phyloP scores from a whole-genome alignment of 2,888 invertebrate species.

The Abrostola triplasia region DNA sequence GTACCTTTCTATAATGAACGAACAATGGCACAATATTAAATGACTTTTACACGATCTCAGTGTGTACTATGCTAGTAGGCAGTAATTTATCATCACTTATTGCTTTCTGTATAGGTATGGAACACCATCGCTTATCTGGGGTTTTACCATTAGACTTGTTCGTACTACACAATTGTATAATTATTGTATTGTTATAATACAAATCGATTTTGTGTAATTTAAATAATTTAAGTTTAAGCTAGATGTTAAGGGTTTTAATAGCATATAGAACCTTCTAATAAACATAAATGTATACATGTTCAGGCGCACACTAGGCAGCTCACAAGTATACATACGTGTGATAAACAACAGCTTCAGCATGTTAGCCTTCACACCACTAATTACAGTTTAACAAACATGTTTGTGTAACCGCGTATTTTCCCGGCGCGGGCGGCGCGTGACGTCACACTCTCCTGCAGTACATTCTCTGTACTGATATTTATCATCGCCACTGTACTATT shows the following conservation, averaged over 20 bases:
- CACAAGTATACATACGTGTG: neutral
- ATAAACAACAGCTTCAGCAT: neutral
- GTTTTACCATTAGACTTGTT: conserved; percentile 42
- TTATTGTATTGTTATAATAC: conserved; percentile 21
- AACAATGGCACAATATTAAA: neutral
- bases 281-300: too few relatives aligned
- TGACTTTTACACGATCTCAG: too few relatives aligned
- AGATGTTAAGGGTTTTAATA: too few relatives aligned
- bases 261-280: too few relatives aligned
- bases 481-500: too few relatives aligned
- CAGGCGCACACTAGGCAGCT: too few relatives aligned
- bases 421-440: conserved; percentile 1
- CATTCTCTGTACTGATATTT: too few relatives aligned
- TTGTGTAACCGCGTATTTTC: conserved; percentile 19
- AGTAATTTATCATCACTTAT: conserved; percentile 14
- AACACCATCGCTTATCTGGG: conserved; percentile 32
- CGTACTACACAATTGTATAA: conserved; percentile 32
- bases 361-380: conserved; percentile 1
- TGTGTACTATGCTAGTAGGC: conserved; percentile 15
- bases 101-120: conserved; percentile 6
- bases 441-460: neutral
- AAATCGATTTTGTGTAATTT: conserved; percentile 7
- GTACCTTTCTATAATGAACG: too few relatives aligned
- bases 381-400: conserved; percentile 16
- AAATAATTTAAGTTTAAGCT: neutral